Conservation (phyloP, 2,113 vertebrate species). For the Ia io region DNA sequence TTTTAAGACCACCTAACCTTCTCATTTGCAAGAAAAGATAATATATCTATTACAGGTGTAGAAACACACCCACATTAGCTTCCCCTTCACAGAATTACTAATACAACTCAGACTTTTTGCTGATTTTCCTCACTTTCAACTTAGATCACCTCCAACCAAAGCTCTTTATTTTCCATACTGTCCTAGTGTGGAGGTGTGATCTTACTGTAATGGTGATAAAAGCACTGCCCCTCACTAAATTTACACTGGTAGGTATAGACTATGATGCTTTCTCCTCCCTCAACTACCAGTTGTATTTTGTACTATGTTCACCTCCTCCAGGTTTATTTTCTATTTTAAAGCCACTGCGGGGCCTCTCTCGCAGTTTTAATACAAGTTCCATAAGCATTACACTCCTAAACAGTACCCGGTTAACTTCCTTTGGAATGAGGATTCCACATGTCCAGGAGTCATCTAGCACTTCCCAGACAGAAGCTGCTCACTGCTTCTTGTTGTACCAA, state of each 20-base stretch:
- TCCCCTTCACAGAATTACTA: not conserved
- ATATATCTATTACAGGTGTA: not conserved
- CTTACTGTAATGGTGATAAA: not conserved
- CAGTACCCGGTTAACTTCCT: not conserved
- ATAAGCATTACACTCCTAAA: not conserved
- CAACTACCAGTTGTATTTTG: not conserved
- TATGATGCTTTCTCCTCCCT: not conserved
- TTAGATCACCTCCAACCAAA: not conserved
- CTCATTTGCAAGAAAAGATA: constrained; percentile 1
- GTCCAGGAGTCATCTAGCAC: not conserved
- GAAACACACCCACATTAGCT: not conserved
- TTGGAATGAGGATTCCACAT: not conserved
- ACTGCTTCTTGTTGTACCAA: not conserved
- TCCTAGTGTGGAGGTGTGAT: not conserved
- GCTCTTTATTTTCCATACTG: not conserved
- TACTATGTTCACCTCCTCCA: not conserved
- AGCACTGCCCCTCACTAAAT: not conserved
- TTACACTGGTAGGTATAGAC: not conserved
- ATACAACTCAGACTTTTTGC: not conserved
- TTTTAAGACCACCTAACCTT: not conserved
- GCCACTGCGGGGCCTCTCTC: not conserved
- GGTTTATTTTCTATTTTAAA: not conserved
- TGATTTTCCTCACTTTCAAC: not conserved
- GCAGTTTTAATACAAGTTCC: not conserved
- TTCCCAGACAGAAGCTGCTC: not conserved